A percentile compares a stretch with the other conserved stretches of the same genome.
These are phyloP conservation scores for Crotalus tigris DNA, from an alignment of 2,113 vertebrate species.

Conservation along the genomic window DNA sequence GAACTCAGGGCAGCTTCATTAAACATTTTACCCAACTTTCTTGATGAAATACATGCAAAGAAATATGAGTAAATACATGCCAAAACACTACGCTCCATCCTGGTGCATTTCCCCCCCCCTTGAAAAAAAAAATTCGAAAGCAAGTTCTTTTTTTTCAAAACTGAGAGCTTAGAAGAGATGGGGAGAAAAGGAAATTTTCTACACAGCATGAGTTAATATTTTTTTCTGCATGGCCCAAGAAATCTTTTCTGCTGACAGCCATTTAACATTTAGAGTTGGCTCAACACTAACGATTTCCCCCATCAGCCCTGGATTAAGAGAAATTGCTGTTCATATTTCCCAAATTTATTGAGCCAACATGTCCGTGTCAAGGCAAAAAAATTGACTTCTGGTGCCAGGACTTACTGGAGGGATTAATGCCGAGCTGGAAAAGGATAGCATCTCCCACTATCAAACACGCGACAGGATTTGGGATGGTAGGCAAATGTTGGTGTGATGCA, in stretches of 20 bases:
- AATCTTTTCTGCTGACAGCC: background rate
- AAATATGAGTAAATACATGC: too few relatives aligned
- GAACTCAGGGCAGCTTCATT: too few relatives aligned
- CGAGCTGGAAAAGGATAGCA: slow-evolving; percentile 83
- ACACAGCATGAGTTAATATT: background rate
- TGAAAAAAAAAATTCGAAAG: too few relatives aligned
- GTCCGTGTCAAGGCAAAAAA: background rate
- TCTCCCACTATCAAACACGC: slow-evolving; percentile 80
- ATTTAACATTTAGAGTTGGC: background rate
- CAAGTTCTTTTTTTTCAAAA: too few relatives aligned
- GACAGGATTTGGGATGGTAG: slow-evolving; percentile 83
- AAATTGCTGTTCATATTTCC: background rate
- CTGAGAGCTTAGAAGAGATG: too few relatives aligned
- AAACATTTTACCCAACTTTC: too few relatives aligned
- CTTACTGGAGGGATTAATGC: slow-evolving; percentile 78
- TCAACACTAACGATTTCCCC: background rate
- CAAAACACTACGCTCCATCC: too few relatives aligned
- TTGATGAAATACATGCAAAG: too few relatives aligned
- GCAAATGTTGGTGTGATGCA: slow-evolving; percentile 36
- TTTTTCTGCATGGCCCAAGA: background rate
- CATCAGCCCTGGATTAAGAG: background rate
- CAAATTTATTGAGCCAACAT: background rate
- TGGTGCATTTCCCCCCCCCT: too few relatives aligned
- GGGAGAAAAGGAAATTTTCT: background rate
- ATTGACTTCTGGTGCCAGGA: background rate